These are phyloP conservation scores for Drosophila antonietae DNA, from an alignment of 2,888 invertebrate species.

Conservation along the genomic window DNA sequence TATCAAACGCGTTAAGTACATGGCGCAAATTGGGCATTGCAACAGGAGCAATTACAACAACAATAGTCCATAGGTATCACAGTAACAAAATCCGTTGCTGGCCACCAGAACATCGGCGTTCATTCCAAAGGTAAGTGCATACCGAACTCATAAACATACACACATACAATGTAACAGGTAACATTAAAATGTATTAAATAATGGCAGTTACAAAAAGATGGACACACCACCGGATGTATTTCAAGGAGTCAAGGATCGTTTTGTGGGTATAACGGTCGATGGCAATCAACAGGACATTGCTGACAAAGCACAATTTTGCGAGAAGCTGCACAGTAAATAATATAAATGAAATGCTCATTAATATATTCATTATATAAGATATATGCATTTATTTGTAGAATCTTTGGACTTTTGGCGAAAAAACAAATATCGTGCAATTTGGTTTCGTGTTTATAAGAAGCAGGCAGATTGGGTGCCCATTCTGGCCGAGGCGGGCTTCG, in stretches of 20 bases:
- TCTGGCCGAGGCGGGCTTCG: conserved; percentile 91
- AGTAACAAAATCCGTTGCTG: not conserved
- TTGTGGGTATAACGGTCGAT: conserved; percentile 90
- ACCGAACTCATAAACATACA: not conserved
- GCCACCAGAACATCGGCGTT: conserved; percentile 8
- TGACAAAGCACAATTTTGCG: conserved; percentile 87
- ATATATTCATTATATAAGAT: not conserved
- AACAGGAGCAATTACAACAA: conserved; percentile 15
- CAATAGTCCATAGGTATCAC: conserved; percentile 1
- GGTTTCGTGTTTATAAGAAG: conserved; percentile 91
- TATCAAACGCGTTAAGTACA: conserved; percentile 48
- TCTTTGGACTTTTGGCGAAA: conserved; percentile 89
- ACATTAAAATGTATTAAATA: not conserved
- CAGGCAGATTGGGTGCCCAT: conserved; percentile 91
- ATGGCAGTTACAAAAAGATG: conserved; percentile 59
- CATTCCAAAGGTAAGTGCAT: conserved; percentile 31
- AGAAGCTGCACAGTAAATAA: conserved; percentile 48
- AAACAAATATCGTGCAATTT: conserved; percentile 89
- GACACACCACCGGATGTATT: conserved; percentile 83
- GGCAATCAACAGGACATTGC: conserved; percentile 37
- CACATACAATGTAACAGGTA: not conserved
- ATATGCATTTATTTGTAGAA: conserved; percentile 85
- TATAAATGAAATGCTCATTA: not conserved
- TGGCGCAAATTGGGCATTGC: conserved; percentile 43
- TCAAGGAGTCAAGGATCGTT: conserved; percentile 87